A percentile compares a stretch with the other conserved stretches of the same genome.
These are phyloP conservation scores for Rhinichthys klamathensis DNA, from an alignment of 2,113 vertebrate genomes.

Conservation along the genomic window DNA sequence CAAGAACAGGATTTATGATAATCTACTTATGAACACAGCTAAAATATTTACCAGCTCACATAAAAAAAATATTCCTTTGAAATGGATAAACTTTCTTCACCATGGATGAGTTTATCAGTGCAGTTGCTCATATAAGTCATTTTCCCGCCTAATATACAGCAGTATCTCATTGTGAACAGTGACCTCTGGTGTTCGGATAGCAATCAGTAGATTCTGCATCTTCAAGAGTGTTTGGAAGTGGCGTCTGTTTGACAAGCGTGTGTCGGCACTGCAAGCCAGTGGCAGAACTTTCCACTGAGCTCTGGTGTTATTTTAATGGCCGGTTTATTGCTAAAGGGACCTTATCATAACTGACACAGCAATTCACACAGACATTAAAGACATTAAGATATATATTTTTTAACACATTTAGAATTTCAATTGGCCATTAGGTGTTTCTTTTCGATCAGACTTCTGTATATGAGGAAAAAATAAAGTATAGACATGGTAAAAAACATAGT, in stretches of 20 bases:
- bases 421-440: not conserved
- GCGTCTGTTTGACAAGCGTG: not conserved
- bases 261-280: not conserved
- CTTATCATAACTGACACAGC: not conserved
- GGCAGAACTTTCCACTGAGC: not conserved
- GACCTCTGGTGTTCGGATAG: conserved; percentile 34
- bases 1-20: conserved; percentile 23
- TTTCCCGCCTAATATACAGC: not conserved
- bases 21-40: conserved; percentile 18
- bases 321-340: not conserved
- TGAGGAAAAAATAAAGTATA: too few species aligned
- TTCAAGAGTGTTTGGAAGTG: not conserved
- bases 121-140: not conserved
- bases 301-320: not conserved
- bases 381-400: not conserved
- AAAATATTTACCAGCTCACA: not conserved
- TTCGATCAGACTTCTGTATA: not conserved
- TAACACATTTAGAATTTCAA: not conserved
- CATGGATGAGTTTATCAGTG: not conserved
- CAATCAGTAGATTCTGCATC: not conserved
- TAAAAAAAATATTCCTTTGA: not conserved
- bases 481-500: not conserved
- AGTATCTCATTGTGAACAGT: not conserved
- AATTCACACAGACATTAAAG: not conserved
- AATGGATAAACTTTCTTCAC: not conserved